Base-by-base conservation (phyloP, 1,140 invertebrate species). In the Asbolus verrucosus region DNA sequence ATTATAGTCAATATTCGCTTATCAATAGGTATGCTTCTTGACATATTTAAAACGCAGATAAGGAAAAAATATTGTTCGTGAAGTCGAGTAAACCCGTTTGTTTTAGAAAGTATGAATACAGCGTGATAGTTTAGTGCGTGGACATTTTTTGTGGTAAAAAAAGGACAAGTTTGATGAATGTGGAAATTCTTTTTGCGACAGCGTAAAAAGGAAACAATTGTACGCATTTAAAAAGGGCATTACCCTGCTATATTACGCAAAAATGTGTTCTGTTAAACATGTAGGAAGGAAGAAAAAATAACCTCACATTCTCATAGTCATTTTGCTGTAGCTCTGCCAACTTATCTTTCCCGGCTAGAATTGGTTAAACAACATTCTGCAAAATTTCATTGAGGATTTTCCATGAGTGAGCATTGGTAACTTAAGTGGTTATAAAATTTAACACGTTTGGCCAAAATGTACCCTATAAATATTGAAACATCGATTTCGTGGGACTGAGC, bases 201-300 rank as follows among this genome's bases (percentile, higher is more conserved):
- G 59, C 14, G 62, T 73, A 73, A 70, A 73, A 60, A 73, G 71
- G 71, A 73, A 73, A 67, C 71, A 73, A 73, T 73, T 70, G 70
- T 65, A 71, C 69, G 65, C 60, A 65, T 68, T 73, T 65, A 69
- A 71, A 71, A 59, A 71, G 72, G 72, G 39, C 72, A 69, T 71
- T 73, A 73, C 69, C 65, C 72, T 39, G 33, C 61, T 46, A 38
- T 54, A 65, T 73, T 73, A 69, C 72, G 69, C 69, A 71, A 70
- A 73, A 71, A 62, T 60, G 38, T 36, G 30, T 68, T 62, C 38
- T 19, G 21, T 36, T 46, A 41, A 68, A 72, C 31, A 46, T 62
- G 60, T 66, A 68, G 60, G 66, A 65, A 59, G 67, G 39, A 15
- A 50, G 27, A 69, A 72, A 68, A 72, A 72, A 72, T 65, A 72